Evolutionary conservation across 2,797 vertebrate genomes (phyloP), one percentile per base, ranked within the genome.

Genomic region (Parauchenoglanis ngamensis): DNA sequence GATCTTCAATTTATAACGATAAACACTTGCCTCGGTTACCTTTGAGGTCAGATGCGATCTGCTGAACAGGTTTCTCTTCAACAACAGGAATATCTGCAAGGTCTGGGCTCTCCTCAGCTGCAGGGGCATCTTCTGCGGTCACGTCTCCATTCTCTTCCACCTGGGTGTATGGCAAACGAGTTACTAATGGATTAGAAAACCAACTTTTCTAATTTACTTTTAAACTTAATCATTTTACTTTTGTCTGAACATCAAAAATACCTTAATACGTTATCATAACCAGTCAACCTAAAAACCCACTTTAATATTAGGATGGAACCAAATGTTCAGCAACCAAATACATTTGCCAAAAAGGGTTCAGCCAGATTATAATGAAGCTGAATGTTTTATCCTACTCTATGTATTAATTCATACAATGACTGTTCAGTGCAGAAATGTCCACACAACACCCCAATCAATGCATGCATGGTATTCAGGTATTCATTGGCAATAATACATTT

Each of bases 1-100:
- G 0, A 3, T 31, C 52, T 35, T 28, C 17, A 78, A 57, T 35
- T 7, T 63, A 11, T 49, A 67, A 23, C 19, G 44, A 28, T 13
- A 59, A 68, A 92, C 88, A 90, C 93, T 94, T 93, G 94, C 97
- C 95, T 92, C 94, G 96, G 83, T 91, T 95, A 89, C 95, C 89
- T 70, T 94, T 95, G 86, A 96, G 94, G 85, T 95, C 96, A 91
- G 96, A 94, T 0, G 91, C 92, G 15, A 86, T 93, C 88, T 93
- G 90, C 82, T 90, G 92, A 46, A 70, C 56, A 40, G 85, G 85
- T 76, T 95, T 93, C 79, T 91, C 91, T 85, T 94, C 93, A 56
- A 87, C 82, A 72, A 70, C 75, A 40, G 87, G 87, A 54, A 84
- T 88, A 17, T 93, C 93, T 86, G 93, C 61, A n/a, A 83, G 0